Percentiles rank a stretch among this genome's conserved stretches.
Evolutionary conservation across 2,113 vertebrate species (phyloP).

Genomic region (Amphiprion percula): DNA sequence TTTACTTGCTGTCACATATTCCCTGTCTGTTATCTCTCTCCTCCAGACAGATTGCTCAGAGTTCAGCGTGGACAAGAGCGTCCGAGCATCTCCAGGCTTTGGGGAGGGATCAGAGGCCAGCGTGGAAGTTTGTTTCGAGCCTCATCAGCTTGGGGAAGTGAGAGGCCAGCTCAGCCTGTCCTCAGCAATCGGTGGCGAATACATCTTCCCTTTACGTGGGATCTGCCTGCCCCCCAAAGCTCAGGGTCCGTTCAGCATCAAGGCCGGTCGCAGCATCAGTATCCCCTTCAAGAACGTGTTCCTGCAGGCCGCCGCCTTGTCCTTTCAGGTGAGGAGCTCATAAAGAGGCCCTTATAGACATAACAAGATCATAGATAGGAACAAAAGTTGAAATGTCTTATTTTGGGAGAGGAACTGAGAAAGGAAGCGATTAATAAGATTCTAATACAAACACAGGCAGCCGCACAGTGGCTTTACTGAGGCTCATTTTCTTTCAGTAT

Average conservation of each 20-base stretch:
- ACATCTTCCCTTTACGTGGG: conserved; percentile 86
- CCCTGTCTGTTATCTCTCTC: neutral
- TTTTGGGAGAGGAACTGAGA: too few relatives aligned
- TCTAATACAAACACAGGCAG: neutral
- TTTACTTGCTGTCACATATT: neutral
- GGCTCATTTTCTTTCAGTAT: neutral
- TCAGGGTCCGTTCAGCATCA: conserved; percentile 88
- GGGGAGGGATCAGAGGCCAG: conserved; percentile 83
- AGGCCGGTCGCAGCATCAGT: conserved; percentile 70
- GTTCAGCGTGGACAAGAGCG: conserved; percentile 85
- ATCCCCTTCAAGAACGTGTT: conserved; percentile 94
- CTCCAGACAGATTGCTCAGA: conserved; percentile 82
- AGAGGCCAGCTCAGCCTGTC: conserved; percentile 81
- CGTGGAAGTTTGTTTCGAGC: conserved; percentile 88
- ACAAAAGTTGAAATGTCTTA: too few relatives aligned
- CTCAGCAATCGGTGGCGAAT: conserved; percentile 82
- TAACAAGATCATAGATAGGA: too few relatives aligned
- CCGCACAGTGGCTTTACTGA: too few relatives aligned
- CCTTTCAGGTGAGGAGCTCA: conserved; percentile 57
- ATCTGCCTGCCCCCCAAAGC: conserved; percentile 85
- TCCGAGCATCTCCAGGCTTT: conserved; percentile 71
- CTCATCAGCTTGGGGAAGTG: conserved; percentile 87
- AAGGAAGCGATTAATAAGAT: neutral
- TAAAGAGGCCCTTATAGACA: too few relatives aligned
- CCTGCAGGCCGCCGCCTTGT: conserved; percentile 80